phyloP scores from a whole-genome alignment of 2,888 invertebrate species.

The Malthinus flaveolus region DNA sequence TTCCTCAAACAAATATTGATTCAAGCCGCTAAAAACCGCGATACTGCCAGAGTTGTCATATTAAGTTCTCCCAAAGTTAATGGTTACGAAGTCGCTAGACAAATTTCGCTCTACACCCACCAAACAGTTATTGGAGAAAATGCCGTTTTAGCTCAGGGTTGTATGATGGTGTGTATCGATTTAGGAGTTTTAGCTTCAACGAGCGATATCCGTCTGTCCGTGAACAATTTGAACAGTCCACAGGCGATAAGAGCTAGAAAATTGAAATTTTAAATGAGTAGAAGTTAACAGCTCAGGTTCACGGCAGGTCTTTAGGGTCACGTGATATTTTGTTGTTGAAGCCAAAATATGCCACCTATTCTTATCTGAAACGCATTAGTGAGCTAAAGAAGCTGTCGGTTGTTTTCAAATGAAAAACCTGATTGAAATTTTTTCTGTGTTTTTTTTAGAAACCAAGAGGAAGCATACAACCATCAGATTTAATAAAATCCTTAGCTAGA shows the following conservation, averaged over 20 bases:
- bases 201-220: no score
- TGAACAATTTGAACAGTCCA: no score
- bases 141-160: slow-evolving; percentile 18
- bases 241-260: no score
- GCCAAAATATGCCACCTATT: no score
- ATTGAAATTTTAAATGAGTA: no score
- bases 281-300: no score
- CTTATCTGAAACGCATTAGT: no score
- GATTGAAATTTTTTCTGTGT: background rate
- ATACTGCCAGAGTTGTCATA: slow-evolving; percentile 60
- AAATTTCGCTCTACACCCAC: slow-evolving; percentile 43
- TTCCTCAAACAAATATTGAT: slow-evolving; percentile 63
- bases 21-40: slow-evolving; percentile 56
- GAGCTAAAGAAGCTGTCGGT: no score
- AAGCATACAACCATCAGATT: background rate
- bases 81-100: slow-evolving; percentile 43
- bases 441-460: background rate
- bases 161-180: slow-evolving; percentile 1
- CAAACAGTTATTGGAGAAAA: slow-evolving; percentile 45
- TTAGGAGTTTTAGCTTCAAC: background rate
- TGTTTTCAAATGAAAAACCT: background rate
- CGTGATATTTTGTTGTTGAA: no score
- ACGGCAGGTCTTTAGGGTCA: no score
- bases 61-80: slow-evolving; percentile 59
- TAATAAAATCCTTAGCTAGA: slow-evolving; percentile 43